Evolutionary conservation across 2,797 vertebrate genomes (phyloP).

Genomic region (Hypotaenidia philippensis): DNA sequence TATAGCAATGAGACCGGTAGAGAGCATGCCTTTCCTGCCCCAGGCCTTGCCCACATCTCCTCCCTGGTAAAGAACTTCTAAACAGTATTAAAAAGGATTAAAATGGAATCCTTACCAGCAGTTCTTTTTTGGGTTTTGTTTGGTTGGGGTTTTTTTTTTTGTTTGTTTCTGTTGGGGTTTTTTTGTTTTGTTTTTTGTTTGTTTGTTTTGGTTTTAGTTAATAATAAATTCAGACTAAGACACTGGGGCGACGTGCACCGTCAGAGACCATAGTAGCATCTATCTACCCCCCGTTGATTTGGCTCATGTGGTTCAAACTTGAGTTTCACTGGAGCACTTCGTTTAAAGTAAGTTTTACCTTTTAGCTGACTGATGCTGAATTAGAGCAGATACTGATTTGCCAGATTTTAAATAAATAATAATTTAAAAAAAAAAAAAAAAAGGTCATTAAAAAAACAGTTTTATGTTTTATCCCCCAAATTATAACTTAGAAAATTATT

Average conservation of each 20-base stretch:
- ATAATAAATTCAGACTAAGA: conserved; percentile 74
- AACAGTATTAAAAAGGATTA: conserved; percentile 82
- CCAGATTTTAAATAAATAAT: conserved; percentile 38
- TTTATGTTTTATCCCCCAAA: conserved; percentile 74
- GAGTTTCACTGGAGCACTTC: conserved; percentile 81
- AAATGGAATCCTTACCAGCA: conserved; percentile 85
- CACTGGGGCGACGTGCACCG: conserved; percentile 75
- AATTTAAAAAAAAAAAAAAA: too few species aligned
- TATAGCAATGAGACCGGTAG: conserved; percentile 93
- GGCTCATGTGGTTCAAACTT: conserved; percentile 78
- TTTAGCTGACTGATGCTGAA: conserved; percentile 76
- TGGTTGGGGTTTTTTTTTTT: background rate
- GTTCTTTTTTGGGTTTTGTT: conserved; percentile 74
- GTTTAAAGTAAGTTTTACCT: conserved; percentile 76
- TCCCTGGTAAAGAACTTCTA: conserved; percentile 90
- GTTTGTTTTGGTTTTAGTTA: conserved; percentile 43
- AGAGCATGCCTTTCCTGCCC: conserved; percentile 93
- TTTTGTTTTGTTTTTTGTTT: background rate
- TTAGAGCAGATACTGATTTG: conserved; percentile 75
- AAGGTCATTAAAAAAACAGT: conserved; percentile 58
- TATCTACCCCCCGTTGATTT: conserved; percentile 72
- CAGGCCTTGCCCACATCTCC: conserved; percentile 96
- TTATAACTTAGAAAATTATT: conserved; percentile 68
- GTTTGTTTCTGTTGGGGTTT: background rate
- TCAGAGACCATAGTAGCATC: conserved; percentile 73